Evolutionary conservation across 2,888 invertebrate species (phyloP).

Genomic region (Mesochorus sp.): DNA sequence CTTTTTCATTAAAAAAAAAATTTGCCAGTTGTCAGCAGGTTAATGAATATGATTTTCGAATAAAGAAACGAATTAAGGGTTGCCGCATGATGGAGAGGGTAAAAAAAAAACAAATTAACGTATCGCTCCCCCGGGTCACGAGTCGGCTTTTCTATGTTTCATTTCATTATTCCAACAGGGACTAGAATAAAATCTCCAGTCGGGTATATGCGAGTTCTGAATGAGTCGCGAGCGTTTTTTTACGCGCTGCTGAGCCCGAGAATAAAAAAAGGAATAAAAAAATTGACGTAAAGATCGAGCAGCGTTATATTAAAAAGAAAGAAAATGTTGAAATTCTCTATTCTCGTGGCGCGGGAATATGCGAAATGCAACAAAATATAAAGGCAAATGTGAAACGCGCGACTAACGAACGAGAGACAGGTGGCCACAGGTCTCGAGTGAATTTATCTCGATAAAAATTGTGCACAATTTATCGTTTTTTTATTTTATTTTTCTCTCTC

Average conservation of each 20-base stretch:
- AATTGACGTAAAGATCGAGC: not conserved
- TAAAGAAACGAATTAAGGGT: too few relatives aligned
- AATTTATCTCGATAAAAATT: conserved; percentile 38
- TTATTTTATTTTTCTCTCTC: not conserved
- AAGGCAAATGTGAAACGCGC: not conserved
- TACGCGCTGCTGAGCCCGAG: not conserved
- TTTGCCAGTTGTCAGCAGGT: too few relatives aligned
- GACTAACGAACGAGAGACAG: conserved; percentile 1
- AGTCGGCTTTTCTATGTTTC: not conserved
- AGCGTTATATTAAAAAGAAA: not conserved
- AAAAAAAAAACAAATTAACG: not conserved
- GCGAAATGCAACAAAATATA: not conserved
- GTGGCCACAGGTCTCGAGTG: not conserved
- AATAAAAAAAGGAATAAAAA: not conserved
- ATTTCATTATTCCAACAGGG: not conserved
- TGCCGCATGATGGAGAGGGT: too few relatives aligned
- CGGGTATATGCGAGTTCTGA: not conserved
- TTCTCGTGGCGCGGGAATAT: not conserved
- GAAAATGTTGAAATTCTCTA: not conserved
- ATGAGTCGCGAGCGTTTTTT: not conserved
- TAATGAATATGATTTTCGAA: too few relatives aligned
- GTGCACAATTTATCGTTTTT: not conserved
- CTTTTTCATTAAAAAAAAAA: too few relatives aligned
- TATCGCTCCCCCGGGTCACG: not conserved
- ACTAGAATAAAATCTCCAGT: not conserved